Evolutionary conservation across 2,113 vertebrate species (phyloP).

Genomic region (Prunella himalayana): DNA sequence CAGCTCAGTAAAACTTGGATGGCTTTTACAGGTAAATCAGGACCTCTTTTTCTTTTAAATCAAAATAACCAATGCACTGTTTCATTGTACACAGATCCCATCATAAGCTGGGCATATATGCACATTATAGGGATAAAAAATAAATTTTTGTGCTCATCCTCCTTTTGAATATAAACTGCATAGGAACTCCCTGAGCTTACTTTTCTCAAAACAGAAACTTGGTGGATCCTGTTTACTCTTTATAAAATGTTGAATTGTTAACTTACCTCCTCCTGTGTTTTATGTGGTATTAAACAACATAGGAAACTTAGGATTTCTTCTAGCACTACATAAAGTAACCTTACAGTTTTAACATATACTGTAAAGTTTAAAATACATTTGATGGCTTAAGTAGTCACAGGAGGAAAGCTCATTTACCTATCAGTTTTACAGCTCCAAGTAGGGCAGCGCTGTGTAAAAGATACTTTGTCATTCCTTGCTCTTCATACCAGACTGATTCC

Average conservation of each 20-base stretch:
- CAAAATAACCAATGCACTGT: not conserved
- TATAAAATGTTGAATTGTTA: not conserved
- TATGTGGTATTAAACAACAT: not conserved
- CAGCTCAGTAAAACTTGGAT: not conserved
- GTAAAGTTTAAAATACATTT: slow-evolving; percentile 23
- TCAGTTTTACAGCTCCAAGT: slow-evolving; percentile 25
- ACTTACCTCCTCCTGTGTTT: not conserved
- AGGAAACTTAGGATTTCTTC: not conserved
- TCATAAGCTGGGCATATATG: not conserved
- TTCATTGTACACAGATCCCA: not conserved
- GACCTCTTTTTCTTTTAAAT: not conserved
- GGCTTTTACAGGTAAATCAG: not conserved
- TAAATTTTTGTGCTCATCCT: not conserved
- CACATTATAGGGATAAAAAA: not conserved
- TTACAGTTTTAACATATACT: not conserved
- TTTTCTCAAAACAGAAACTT: not conserved
- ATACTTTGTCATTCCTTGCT: slow-evolving; percentile 19
- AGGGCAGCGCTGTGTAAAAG: not conserved
- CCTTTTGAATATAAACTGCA: not conserved
- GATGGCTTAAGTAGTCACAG: not conserved
- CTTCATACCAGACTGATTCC: not conserved
- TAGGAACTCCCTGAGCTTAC: not conserved
- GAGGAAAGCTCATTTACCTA: slow-evolving; percentile 22
- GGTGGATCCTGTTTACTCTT: not conserved
- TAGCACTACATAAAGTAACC: not conserved